phyloP scores from a whole-genome alignment of 2,113 vertebrate species.

The Heteronetta atricapilla region DNA sequence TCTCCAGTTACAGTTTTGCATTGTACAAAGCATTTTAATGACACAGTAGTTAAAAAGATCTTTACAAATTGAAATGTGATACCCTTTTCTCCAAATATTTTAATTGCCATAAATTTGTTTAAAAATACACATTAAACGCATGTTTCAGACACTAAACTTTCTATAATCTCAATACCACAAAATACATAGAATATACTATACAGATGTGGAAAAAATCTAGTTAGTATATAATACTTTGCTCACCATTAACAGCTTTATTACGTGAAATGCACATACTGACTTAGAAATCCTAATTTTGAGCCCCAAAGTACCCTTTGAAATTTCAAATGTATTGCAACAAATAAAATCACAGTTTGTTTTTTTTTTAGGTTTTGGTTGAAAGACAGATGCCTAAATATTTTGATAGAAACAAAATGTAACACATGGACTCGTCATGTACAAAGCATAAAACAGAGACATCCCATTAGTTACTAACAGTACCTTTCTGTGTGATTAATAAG shows the following conservation, averaged over 20 bases:
- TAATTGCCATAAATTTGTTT: conserved; percentile 89
- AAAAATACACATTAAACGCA: conserved; percentile 90
- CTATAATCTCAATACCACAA: conserved; percentile 99
- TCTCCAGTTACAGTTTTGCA: conserved; percentile 89
- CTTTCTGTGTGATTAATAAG: conserved; percentile 70
- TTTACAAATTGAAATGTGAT: conserved; percentile 91
- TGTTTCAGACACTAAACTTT: conserved; percentile 88
- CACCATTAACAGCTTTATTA: conserved; percentile 90
- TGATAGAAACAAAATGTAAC: conserved; percentile 76
- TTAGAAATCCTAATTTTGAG: conserved; percentile 87
- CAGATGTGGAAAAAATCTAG: conserved; percentile 95
- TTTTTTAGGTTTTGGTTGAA: conserved; percentile 80
- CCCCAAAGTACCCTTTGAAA: conserved; percentile 92
- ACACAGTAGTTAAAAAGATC: conserved; percentile 89
- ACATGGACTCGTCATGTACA: conserved; percentile 75
- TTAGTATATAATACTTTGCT: conserved; percentile 98
- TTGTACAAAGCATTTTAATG: conserved; percentile 91
- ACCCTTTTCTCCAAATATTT: conserved; percentile 90
- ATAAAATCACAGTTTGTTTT: conserved; percentile 81
- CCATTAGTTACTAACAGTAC: conserved; percentile 73
- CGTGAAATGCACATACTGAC: conserved; percentile 85
- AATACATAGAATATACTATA: conserved; percentile 99
- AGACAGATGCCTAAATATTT: conserved; percentile 79
- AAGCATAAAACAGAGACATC: conserved; percentile 78
- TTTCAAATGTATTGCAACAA: conserved; percentile 86